Evolutionary conservation across 2,797 vertebrate genomes (phyloP).

Genomic region (Tenualosa ilisha): DNA sequence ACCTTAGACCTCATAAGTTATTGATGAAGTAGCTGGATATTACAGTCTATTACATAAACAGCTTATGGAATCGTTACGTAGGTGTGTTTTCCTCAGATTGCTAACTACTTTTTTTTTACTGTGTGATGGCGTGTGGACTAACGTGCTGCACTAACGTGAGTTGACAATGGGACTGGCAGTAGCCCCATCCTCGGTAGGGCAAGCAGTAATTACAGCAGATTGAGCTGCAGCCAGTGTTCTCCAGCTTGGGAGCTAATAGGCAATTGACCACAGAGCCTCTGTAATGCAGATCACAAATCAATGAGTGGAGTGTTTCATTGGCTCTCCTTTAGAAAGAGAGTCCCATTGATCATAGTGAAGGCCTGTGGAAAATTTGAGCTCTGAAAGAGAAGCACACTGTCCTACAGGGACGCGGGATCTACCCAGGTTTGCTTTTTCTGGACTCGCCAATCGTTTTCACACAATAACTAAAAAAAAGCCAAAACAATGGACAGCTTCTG

Average conservation of each 20-base stretch:
- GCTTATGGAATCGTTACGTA: background rate
- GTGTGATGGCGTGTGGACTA: background rate
- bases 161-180: background rate
- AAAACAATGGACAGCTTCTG: too few species aligned
- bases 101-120: background rate
- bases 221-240: conserved; percentile 33
- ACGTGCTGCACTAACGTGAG: background rate
- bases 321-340: conserved; percentile 25
- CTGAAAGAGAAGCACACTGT: background rate
- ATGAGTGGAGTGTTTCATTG: conserved; percentile 44
- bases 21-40: background rate
- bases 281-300: conserved; percentile 51
- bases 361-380: background rate
- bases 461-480: background rate
- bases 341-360: conserved; percentile 25
- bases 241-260: conserved; percentile 37
- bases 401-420: background rate
- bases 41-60: background rate
- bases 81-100: background rate
- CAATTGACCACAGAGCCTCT: conserved; percentile 44
- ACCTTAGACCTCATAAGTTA: background rate
- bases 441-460: conserved; percentile 26
- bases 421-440: background rate
- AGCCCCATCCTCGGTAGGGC: conserved; percentile 13
- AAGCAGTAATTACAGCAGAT: conserved; percentile 47